A percentile compares a stretch with the other conserved stretches of the same genome.
phyloP scores from a whole-genome alignment of 1,140 invertebrate species.

The Leptopilina clavipes region DNA sequence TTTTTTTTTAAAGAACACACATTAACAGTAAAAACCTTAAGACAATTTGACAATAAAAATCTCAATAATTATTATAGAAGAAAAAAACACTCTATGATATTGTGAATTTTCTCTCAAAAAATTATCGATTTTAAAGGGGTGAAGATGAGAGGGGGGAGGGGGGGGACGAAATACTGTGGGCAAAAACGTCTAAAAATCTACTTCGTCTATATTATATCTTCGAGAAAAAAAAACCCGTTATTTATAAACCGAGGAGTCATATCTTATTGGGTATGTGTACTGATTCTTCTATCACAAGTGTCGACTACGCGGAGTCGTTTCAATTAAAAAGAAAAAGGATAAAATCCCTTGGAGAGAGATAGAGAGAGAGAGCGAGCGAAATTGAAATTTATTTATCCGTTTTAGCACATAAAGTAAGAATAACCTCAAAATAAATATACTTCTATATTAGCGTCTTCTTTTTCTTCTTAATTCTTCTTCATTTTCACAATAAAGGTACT shows the following conservation, averaged over 20 bases:
- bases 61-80: no score
- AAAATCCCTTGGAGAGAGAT: background rate
- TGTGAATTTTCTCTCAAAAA: no score
- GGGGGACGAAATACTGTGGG: background rate
- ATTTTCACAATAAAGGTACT: no score
- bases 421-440: background rate
- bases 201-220: no score
- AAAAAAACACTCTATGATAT: no score
- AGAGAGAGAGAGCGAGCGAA: background rate
- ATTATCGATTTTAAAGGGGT: no score
- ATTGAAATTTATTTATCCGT: no score
- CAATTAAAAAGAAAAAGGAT: background rate
- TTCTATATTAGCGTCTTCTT: no score
- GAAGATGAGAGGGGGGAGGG: no score
- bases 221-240: background rate
- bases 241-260: background rate
- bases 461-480: background rate
- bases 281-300: constrained; percentile 23
- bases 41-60: no score
- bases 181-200: constrained; percentile 4
- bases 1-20: background rate
- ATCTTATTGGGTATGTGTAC: constrained; percentile 3
- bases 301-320: background rate
- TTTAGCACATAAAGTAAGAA: no score
- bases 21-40: no score